phyloP scores from a whole-genome alignment of 2,797 vertebrate genomes.

The Morelia viridis region DNA sequence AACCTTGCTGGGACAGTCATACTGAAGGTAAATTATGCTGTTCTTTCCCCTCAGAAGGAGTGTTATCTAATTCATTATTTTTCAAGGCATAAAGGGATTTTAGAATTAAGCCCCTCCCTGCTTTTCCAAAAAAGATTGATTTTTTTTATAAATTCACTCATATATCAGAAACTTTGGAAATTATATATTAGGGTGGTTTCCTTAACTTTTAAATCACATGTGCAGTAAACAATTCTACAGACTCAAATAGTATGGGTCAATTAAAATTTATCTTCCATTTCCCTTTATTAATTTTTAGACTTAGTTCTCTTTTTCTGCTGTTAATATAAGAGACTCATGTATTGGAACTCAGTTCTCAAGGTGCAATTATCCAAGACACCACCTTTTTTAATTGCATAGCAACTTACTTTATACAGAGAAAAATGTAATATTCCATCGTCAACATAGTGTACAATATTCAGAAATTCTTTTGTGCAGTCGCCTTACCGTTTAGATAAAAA shows the following conservation, averaged over 20 bases:
- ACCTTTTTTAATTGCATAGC: not conserved
- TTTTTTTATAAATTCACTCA: not conserved
- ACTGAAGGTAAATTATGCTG: not conserved
- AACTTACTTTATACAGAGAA: not conserved
- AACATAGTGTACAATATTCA: not conserved
- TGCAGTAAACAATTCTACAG: not conserved
- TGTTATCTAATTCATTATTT: not conserved
- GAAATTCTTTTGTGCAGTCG: conserved; percentile 19
- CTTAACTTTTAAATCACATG: not conserved
- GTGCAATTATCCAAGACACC: not conserved
- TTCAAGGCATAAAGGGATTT: not conserved
- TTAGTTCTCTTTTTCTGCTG: not conserved
- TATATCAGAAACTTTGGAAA: not conserved
- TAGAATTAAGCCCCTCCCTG: not conserved
- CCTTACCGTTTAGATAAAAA: not conserved
- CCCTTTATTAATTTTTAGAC: not conserved
- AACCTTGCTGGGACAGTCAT: not conserved
- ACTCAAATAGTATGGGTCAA: not conserved
- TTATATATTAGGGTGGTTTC: not conserved
- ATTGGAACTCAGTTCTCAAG: fast-evolving
- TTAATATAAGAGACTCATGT: not conserved
- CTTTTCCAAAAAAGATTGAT: not conserved
- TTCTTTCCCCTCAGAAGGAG: not conserved
- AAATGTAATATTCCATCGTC: not conserved
- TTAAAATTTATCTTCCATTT: not conserved